A percentile compares a stretch with the other conserved stretches of the same genome.
Evolutionary conservation across 1,140 invertebrate species (phyloP).

Genomic region (Dermatophagoides farinae): DNA sequence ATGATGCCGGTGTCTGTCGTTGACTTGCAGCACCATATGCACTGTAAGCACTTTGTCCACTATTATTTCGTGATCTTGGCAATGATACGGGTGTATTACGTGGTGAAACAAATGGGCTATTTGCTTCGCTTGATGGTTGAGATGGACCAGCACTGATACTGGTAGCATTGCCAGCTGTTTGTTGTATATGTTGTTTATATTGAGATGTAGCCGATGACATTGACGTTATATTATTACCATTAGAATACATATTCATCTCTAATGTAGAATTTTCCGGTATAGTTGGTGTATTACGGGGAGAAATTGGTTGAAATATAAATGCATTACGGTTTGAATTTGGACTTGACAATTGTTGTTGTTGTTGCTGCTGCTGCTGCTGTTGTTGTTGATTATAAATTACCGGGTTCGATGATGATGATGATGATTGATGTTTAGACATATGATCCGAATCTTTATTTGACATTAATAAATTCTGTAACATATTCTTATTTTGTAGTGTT

Average conservation of each 20-base stretch:
- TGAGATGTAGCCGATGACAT: not conserved
- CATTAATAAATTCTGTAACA: no score
- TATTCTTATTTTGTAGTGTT: not conserved
- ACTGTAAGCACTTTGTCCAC: constrained; percentile 24
- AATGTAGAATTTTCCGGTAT: constrained; percentile 17
- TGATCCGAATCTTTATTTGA: no score
- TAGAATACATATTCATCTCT: not conserved
- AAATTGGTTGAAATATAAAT: constrained; percentile 63
- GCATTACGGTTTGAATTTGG: constrained; percentile 44
- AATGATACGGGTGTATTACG: constrained; percentile 45
- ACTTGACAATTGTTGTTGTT: constrained; percentile 31
- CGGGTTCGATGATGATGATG: not conserved
- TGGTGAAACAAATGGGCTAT: constrained; percentile 65
- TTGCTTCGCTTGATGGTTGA: constrained; percentile 29
- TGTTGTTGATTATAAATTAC: constrained; percentile 22
- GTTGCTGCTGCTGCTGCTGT: constrained; percentile 24
- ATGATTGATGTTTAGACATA: no score
- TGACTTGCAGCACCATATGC: not conserved
- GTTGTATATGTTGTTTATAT: constrained; percentile 1
- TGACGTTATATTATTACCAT: not conserved
- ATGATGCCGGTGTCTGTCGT: constrained; percentile 16
- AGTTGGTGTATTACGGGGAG: constrained; percentile 36
- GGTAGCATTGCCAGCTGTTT: not conserved
- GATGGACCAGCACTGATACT: constrained; percentile 18
- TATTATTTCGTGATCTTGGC: constrained; percentile 29